These are phyloP conservation scores for Microctenopoma lineatum DNA, from an alignment of 2,797 vertebrate species.

Conservation along the genomic window DNA sequence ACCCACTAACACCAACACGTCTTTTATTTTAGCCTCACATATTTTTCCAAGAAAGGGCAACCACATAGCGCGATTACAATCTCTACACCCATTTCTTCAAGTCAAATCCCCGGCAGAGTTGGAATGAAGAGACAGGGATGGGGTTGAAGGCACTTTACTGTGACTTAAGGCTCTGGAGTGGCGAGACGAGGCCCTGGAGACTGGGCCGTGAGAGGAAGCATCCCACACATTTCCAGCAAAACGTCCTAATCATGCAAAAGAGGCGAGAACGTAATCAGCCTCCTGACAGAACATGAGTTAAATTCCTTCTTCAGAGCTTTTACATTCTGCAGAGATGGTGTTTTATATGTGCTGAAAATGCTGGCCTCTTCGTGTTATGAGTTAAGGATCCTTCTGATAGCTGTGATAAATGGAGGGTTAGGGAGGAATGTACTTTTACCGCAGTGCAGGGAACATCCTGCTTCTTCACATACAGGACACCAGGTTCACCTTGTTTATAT, in stretches of 20 bases:
- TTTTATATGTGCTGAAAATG: conserved; percentile 62
- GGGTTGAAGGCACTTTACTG: conserved; percentile 78
- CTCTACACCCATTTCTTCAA: conserved; percentile 81
- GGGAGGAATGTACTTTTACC: conserved; percentile 66
- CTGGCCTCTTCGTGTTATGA: conserved; percentile 41
- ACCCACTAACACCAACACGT: neutral
- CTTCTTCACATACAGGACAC: conserved; percentile 52
- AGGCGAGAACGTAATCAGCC: conserved; percentile 31
- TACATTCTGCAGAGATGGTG: conserved; percentile 58
- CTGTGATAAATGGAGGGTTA: conserved; percentile 9
- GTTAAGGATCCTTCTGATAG: conserved; percentile 25
- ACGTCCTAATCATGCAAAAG: conserved; percentile 18
- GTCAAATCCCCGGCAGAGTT: conserved; percentile 73
- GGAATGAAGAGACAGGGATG: conserved; percentile 71
- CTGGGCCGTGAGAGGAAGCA: conserved; percentile 46
- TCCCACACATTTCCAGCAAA: conserved; percentile 58
- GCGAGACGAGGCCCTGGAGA: conserved; percentile 45
- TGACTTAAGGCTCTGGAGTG: conserved; percentile 56
- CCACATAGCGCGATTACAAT: conserved; percentile 77
- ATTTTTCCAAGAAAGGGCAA: conserved; percentile 55
- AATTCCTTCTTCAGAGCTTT: conserved; percentile 45
- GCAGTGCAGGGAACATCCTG: conserved; percentile 55
- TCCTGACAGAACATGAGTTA: conserved; percentile 29
- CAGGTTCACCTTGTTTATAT: conserved; percentile 63
- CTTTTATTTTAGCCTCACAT: conserved; percentile 48